Conservation (phyloP, 1,140 invertebrate genomes). For the Nebria ingens region DNA sequence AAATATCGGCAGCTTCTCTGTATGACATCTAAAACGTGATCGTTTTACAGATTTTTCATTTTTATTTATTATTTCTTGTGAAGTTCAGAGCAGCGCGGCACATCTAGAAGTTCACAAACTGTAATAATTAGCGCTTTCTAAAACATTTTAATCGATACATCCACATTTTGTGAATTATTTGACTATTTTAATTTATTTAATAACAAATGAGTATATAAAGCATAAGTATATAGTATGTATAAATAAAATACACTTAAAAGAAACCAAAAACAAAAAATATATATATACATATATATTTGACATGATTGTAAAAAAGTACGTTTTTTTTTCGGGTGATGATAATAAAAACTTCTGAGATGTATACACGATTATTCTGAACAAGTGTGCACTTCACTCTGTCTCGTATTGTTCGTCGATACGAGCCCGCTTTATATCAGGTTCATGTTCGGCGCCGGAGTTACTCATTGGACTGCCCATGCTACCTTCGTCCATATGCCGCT, state of each 20-base stretch:
- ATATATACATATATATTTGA: background rate
- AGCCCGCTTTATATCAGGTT: conserved; percentile 30
- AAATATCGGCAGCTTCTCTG: conserved; percentile 2
- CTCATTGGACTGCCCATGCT: conserved; percentile 27
- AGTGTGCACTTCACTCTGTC: conserved; percentile 18
- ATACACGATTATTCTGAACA: background rate
- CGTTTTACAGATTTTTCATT: too few species aligned
- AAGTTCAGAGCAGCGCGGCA: background rate
- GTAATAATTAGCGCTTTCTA: too few species aligned
- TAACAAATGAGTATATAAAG: background rate
- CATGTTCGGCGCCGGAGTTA: conserved; percentile 25
- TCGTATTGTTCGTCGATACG: conserved; percentile 30
- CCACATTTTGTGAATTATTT: too few species aligned
- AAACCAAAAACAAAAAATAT: background rate
- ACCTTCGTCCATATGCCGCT: conserved; percentile 29
- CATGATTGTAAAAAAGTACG: conserved; percentile 9
- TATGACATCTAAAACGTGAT: background rate
- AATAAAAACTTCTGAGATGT: background rate
- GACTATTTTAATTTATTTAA: too few species aligned
- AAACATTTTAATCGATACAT: too few species aligned
- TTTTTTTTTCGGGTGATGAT: background rate
- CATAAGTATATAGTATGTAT: background rate
- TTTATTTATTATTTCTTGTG: background rate
- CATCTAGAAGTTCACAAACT: background rate
- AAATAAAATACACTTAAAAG: conserved; percentile 8